Base-by-base conservation (phyloP, 2,888 invertebrate genomes). In the Lasioglossum calceatum region DNA sequence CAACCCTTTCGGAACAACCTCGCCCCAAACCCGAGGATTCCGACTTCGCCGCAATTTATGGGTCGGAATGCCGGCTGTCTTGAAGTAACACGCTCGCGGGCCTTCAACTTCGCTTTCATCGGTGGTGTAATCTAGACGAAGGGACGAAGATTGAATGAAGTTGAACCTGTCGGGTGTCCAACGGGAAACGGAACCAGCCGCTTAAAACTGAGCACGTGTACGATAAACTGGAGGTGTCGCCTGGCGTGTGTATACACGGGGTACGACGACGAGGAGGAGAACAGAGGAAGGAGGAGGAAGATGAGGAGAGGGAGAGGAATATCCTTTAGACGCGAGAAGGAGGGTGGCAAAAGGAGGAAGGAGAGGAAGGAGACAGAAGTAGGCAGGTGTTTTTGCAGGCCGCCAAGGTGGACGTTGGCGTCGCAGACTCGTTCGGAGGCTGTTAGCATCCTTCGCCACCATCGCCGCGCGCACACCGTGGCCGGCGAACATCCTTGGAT, bases 361-460 rank as follows among this genome's bases (percentile, higher is more conserved):
- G 85, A 87, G 1, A 19, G 32, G 81, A 84, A n/a, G 82, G 85
- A 87, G 81, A 81, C 83, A 88, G 88, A 89, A 85, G 89, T 87
- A 88, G 92, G 93, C 93, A 93, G 93, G 93, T 93, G 93, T 93
- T 92, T 92, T 91, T 91, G 89, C 90, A 86, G 86, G 87, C 87
- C 88, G 90, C 89, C 86, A 89, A 88, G 88, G 91, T 86, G 90
- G 92, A 92, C 88, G 90, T 90, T 92, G 87, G 88, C 87, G 88
- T 90, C 89, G 89, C 87, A 89, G 91, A 91, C 91, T 91, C 91
- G 92, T 93, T 92, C 90, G 81, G 90, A 91, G 92, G 91, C 91
- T 91, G 93, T 93, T 93, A 92, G 93, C 92, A 92, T 92, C 93
- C 91, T 91, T 93, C 92, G 91, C 90, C 91, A 88, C 91, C 87